These are phyloP conservation scores for Ahaetulla prasina DNA, from an alignment of 2,113 vertebrate species.

Conservation along the genomic window DNA sequence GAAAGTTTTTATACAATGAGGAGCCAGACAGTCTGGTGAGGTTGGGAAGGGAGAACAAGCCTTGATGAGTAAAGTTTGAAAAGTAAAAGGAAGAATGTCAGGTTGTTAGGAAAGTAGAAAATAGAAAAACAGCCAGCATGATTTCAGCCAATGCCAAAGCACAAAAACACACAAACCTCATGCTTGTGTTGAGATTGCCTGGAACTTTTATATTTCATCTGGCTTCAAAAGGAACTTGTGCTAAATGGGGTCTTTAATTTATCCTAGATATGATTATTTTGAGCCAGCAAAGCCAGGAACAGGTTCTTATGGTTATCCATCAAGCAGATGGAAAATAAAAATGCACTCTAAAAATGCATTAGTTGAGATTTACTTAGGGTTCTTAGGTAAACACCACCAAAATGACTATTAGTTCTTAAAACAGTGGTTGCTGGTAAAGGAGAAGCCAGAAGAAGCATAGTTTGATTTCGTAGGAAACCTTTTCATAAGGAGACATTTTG, in stretches of 20 bases:
- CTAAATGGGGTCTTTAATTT: neutral
- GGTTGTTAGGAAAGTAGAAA: neutral
- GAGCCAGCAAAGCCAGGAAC: neutral
- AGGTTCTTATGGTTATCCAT: neutral
- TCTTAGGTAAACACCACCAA: neutral
- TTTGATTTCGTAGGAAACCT: neutral
- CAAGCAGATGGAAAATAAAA: neutral
- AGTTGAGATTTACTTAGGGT: neutral
- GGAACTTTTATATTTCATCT: neutral
- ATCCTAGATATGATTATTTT: neutral
- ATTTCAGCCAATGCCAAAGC: neutral
- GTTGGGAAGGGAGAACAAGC: neutral
- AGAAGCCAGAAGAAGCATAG: neutral
- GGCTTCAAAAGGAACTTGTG: neutral
- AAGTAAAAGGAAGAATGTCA: neutral
- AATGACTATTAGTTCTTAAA: neutral
- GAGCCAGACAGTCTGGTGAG: slow-evolving; percentile 13
- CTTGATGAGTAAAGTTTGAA: neutral
- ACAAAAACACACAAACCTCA: neutral
- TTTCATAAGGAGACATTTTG: neutral
- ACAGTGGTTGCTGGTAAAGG: neutral
- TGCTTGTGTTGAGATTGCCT: neutral
- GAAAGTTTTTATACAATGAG: slow-evolving; percentile 17
- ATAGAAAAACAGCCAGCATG: neutral
- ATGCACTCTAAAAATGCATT: neutral